Base-by-base conservation (phyloP, 2,888 invertebrate species). In the Arctia plantaginis region DNA sequence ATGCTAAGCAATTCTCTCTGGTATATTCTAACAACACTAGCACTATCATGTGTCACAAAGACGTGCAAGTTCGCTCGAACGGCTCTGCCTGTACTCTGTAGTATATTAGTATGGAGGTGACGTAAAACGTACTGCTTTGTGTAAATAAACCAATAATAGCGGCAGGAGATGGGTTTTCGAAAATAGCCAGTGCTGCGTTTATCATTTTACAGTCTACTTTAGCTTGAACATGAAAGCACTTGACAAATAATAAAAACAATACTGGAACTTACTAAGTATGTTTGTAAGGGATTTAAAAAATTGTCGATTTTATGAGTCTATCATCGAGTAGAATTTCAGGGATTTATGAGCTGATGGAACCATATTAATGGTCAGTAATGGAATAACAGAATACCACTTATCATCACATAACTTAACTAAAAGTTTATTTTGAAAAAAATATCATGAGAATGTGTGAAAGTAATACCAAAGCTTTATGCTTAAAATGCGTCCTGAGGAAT, bases 71-170 rank as follows among this genome's bases (percentile, higher is more conserved):
- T 39, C 68, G 39, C 35, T 15, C 55, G n/a, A 69, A 69, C n/a
- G n/a, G 39, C 18, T 47, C n/a, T 39, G 55, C 13, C 10, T 8
- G 4, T 44, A 44, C 68, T 39, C 69, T 59, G 3, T 20, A 67
- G 27, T 51, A 15, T 51, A 18, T 51, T 23, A 51, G 69, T 33
- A 39, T 59, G 55, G 7, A 69, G 55, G 39, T 39, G 55, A 69
- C 69, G 55, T n/a, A 69, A 69, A 69, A n/a, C n/a, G n/a, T n/a
- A n/a, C n/a, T n/a, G 69, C 35, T 35, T 69, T 69, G 55, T 69
- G 69, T 55, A 20, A 33, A 55, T 51, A 51, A 13, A 20, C 47
- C 47, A 44, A 69, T 23, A 8, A 55, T 30, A 62, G 30, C 15
- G 27, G n/a, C 23, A n/a, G 23, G 69, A 69, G 35, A 59, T 30